Percentiles rank a stretch among this genome's conserved stretches.
Conservation (phyloP, 2,888 invertebrate genomes). For the Holacanthella duospinosa region DNA sequence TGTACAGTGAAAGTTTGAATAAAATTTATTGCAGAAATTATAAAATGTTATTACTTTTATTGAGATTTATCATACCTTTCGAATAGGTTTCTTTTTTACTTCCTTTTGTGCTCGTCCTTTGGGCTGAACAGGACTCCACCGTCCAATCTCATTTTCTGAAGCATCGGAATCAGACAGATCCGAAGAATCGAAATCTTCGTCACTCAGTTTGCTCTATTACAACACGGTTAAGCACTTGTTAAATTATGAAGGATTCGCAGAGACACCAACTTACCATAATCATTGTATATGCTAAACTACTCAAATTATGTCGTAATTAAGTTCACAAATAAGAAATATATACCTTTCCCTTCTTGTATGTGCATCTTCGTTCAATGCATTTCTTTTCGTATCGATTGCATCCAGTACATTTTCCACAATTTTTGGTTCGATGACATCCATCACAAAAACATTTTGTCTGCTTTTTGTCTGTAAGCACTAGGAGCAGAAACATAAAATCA, state of each 20-base stretch:
- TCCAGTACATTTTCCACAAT: conserved; percentile 60
- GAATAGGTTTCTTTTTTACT: background rate
- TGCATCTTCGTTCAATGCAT: background rate
- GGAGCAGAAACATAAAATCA: background rate
- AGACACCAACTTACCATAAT: background rate
- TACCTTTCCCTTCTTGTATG: background rate
- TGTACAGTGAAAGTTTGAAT: no score
- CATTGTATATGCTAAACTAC: no score
- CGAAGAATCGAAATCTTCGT: background rate
- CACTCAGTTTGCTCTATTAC: background rate
- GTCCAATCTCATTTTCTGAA: background rate
- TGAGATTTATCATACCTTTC: background rate
- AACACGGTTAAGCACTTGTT: no score
- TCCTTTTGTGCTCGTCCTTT: background rate
- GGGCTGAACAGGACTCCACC: background rate
- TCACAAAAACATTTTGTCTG: conserved; percentile 58
- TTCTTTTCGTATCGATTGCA: conserved; percentile 39
- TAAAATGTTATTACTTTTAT: no score
- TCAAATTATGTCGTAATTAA: no score
- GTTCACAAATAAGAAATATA: no score
- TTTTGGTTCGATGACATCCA: conserved; percentile 58
- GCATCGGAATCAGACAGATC: background rate
- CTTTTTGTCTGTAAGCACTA: conserved; percentile 10
- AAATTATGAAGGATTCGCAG: background rate
- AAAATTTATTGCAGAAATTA: no score